Evolutionary conservation across 2,113 vertebrate genomes (phyloP).

Genomic region (Melanostigma gelatinosum): DNA sequence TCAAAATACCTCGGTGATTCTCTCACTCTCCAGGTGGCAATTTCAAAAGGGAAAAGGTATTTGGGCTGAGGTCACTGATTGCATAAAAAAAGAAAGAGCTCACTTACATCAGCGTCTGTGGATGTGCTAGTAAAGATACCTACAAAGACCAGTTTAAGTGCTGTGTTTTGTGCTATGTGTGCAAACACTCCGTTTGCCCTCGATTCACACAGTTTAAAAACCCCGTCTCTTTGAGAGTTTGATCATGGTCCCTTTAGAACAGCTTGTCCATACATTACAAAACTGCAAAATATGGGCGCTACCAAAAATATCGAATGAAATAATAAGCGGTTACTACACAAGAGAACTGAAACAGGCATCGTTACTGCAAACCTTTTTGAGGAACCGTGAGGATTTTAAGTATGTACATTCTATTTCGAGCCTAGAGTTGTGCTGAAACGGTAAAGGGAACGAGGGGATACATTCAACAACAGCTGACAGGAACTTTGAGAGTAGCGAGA

Average conservation of each 20-base stretch:
- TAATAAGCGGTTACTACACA: conserved; percentile 32
- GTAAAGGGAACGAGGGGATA: conserved; percentile 59
- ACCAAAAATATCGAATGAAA: conserved; percentile 46
- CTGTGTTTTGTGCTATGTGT: conserved; percentile 60
- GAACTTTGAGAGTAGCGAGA: conserved; percentile 55
- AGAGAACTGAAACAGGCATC: conserved; percentile 42
- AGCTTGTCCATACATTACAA: conserved; percentile 75
- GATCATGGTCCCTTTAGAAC: conserved; percentile 84
- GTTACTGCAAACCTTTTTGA: conserved; percentile 40
- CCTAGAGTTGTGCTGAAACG: conserved; percentile 61
- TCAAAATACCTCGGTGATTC: conserved; percentile 50
- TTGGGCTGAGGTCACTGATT: conserved; percentile 78
- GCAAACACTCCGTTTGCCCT: conserved; percentile 29
- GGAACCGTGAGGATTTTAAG: conserved; percentile 52
- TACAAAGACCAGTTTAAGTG: conserved; percentile 52
- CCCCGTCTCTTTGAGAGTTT: conserved; percentile 56
- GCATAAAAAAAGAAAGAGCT: conserved; percentile 62
- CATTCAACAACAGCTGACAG: conserved; percentile 75
- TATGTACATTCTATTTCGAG: conserved; percentile 75
- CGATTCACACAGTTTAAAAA: conserved; percentile 53
- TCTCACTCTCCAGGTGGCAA: conserved; percentile 77
- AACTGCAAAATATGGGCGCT: conserved; percentile 68
- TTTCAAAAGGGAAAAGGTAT: conserved; percentile 76
- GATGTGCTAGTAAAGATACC: conserved; percentile 60
- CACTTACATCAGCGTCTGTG: conserved; percentile 59